Base-by-base conservation (phyloP, 2,797 vertebrate genomes). In the Pipistrellus pygmaeus region DNA sequence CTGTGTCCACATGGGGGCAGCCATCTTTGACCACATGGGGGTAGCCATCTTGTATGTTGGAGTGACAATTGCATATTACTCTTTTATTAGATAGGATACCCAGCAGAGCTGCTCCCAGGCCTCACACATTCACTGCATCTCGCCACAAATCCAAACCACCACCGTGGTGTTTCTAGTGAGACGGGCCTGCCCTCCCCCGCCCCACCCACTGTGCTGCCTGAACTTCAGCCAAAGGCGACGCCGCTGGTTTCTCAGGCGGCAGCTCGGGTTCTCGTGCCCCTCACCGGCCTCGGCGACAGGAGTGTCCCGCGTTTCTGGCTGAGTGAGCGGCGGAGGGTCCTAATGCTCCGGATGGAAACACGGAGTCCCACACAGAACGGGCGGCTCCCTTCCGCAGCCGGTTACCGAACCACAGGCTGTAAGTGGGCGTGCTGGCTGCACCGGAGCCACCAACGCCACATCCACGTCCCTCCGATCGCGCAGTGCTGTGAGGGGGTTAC, bases 181-280 rank as follows among this genome's bases (percentile, higher is more conserved):
- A 94, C 91, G 25, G 55, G 57, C 57, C 57, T 25, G 10, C 23
- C 57, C 23, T 90, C 87, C 91, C 76, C 75, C 62, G 95, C 85
- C 75, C 90, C 95, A 98, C 98, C 97, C 97, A 98, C 97, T 93
- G 80, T 94, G 86, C 95, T 81, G 94, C 82, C 88, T 86, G 10
- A 98, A 97, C 95, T 96, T 90, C 83, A 90, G 88, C 85, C 77
- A n/a, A 98, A 98, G 96, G 97, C 96, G 97, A 96, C 98, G 97
- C 94, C 95, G 90, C 90, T 92, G 93, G 55, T 97, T 97, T 98
- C 97, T 93, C 96, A 96, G 64, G 44, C 1, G 44, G 32, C 75
- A 18, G 23, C 41, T 18, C 23, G 32, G 64, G 62, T 41, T 82
- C 77, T 73, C 72, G 35, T 88, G 57, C 81, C 90, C 30, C 27